Conservation (phyloP, 2,113 vertebrate genomes). For the Trematocara zebra region DNA sequence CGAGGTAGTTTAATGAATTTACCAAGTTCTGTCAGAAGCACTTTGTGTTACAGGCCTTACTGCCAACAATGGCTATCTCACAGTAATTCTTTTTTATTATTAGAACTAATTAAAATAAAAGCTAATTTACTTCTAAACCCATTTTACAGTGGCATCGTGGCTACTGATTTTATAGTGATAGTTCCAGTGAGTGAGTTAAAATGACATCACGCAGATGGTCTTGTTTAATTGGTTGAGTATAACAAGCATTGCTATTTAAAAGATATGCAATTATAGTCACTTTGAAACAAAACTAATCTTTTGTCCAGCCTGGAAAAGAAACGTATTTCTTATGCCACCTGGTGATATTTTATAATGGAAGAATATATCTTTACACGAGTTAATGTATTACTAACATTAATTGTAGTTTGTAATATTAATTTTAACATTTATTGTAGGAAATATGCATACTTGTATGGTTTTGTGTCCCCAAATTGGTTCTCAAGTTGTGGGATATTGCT, state of each 20-base stretch:
- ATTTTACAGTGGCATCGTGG: constrained; percentile 31
- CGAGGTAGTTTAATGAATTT: constrained; percentile 21
- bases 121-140: constrained; percentile 43
- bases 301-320: constrained; percentile 4
- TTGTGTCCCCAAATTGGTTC: constrained; percentile 46
- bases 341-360: neutral
- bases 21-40: constrained; percentile 27
- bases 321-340: constrained; percentile 25
- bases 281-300: constrained; percentile 11
- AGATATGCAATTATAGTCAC: neutral
- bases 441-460: constrained; percentile 24
- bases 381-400: constrained; percentile 17
- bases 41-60: neutral
- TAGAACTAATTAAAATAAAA: constrained; percentile 67
- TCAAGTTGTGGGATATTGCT: constrained; percentile 54
- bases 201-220: constrained; percentile 62
- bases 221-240: constrained; percentile 49
- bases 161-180: constrained; percentile 37
- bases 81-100: constrained; percentile 54
- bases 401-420: constrained; percentile 34
- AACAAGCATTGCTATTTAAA: constrained; percentile 32
- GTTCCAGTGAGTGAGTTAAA: constrained; percentile 55
- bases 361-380: neutral
- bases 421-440: constrained; percentile 63
- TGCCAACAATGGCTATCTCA: constrained; percentile 15